These are phyloP conservation scores for Phoxinus dragarum DNA, from an alignment of 2,797 vertebrate genomes.

Conservation along the genomic window DNA sequence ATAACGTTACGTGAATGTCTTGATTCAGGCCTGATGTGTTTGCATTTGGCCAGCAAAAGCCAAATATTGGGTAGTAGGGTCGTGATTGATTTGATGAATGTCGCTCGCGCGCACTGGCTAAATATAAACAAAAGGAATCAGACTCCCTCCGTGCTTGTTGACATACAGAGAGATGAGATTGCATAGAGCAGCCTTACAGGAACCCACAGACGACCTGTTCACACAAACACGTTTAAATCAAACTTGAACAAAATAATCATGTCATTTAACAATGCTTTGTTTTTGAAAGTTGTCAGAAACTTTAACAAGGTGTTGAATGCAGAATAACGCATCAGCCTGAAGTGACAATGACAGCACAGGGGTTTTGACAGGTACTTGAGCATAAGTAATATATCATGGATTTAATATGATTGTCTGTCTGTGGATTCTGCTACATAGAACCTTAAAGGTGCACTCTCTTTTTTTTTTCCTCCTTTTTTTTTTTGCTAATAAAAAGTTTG, in stretches of 20 bases:
- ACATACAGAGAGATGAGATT: conserved; percentile 43
- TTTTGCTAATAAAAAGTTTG: background rate
- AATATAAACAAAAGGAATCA: conserved; percentile 56
- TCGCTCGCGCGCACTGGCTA: conserved; percentile 44
- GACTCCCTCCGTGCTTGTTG: conserved; percentile 51
- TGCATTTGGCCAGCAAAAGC: background rate
- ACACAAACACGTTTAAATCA: background rate
- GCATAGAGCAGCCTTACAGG: conserved; percentile 23
- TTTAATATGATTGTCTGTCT: background rate
- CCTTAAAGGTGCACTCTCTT: background rate
- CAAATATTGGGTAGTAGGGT: background rate
- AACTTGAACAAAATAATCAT: background rate
- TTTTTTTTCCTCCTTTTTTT: no score
- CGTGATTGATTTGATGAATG: conserved; percentile 22
- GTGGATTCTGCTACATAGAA: background rate
- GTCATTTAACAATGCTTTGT: background rate
- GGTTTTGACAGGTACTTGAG: conserved; percentile 10
- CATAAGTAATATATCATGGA: background rate
- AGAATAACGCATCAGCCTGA: background rate
- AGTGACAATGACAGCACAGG: background rate
- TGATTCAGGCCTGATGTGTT: conserved; percentile 40
- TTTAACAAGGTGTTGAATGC: background rate
- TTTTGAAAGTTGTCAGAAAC: background rate
- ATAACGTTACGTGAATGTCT: background rate
- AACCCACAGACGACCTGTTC: conserved; percentile 33